Evolutionary conservation across 2,797 vertebrate genomes (phyloP).

Genomic region (Myiotriccus ornatus): DNA sequence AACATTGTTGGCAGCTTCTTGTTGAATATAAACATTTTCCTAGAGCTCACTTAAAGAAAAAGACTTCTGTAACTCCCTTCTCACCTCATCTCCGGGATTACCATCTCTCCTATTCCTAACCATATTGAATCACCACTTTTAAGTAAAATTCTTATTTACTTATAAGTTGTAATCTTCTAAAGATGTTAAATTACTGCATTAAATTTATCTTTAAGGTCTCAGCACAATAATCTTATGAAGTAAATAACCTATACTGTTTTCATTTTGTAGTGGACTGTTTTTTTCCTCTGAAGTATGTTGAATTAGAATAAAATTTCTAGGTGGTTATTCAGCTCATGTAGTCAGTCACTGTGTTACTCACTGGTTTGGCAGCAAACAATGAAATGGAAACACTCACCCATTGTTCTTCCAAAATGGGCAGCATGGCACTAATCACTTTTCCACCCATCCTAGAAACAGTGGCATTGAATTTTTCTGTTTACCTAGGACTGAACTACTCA

Average conservation of each 20-base stretch:
- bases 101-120: neutral
- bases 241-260: neutral
- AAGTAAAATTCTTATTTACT: neutral
- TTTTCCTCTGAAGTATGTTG: neutral
- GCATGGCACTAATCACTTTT: neutral
- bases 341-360: neutral
- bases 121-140: neutral
- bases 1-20: neutral
- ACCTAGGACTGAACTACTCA: neutral
- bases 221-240: neutral
- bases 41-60: neutral
- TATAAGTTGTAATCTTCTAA: neutral
- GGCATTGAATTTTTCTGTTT: neutral
- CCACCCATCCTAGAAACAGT: neutral
- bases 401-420: neutral
- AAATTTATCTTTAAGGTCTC: neutral
- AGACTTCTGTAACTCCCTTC: neutral
- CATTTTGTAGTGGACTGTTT: neutral
- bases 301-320: neutral
- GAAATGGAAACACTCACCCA: neutral
- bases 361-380: neutral
- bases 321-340: neutral
- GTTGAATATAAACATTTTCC: neutral
- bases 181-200: neutral
- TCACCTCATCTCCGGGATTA: neutral